A percentile compares a stretch with the other conserved stretches of the same genome.
Evolutionary conservation across 2,113 vertebrate species (phyloP).

Genomic region (Suncus etruscus): DNA sequence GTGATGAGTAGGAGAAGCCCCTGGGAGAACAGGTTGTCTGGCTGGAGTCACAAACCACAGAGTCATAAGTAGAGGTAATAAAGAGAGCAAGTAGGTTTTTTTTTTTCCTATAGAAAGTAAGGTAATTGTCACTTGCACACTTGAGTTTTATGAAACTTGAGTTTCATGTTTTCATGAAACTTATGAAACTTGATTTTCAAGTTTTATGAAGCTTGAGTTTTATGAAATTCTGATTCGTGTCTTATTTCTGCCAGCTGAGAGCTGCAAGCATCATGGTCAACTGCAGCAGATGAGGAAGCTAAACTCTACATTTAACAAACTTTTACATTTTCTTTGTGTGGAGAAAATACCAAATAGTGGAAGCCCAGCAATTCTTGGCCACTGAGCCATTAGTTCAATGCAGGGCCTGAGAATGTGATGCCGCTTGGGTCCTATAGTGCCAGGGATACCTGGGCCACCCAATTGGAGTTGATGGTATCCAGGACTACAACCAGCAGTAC

Average conservation of each 20-base stretch:
- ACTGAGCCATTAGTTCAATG: too few relatives aligned
- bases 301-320: background rate
- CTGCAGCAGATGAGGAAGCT: background rate
- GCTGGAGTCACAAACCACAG: background rate
- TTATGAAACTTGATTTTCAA: too few relatives aligned
- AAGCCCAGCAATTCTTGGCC: too few relatives aligned
- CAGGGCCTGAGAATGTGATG: too few relatives aligned
- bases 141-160: too few relatives aligned
- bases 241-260: background rate
- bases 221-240: background rate
- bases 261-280: too few relatives aligned
- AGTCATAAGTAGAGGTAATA: background rate
- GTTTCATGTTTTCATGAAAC: too few relatives aligned
- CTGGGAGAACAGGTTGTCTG: background rate
- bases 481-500: too few relatives aligned
- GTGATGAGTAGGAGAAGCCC: background rate
- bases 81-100: background rate
- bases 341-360: too few relatives aligned
- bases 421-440: too few relatives aligned
- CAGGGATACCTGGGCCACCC: too few relatives aligned
- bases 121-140: background rate
- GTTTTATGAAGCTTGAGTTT: background rate
- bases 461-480: too few relatives aligned
- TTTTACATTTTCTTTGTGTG: constrained; percentile 1
- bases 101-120: constrained; percentile 14